Conservation (phyloP, 2,888 invertebrate species). For the Platycnemis pennipes region DNA sequence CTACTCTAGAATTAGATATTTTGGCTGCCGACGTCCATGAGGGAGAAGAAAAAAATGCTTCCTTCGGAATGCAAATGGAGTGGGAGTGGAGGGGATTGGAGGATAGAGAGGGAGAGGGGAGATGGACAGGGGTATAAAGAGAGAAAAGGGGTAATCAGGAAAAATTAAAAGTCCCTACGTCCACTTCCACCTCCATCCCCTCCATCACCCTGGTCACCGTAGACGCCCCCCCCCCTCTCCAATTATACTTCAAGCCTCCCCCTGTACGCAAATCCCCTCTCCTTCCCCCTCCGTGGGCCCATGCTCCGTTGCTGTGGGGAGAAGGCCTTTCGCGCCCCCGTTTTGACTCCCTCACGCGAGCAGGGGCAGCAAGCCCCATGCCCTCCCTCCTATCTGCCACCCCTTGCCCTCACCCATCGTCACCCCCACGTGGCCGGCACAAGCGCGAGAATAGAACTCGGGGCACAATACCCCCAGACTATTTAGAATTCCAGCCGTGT, state of each 20-base stretch:
- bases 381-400: neutral
- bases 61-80: neutral
- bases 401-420: neutral
- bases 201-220: neutral
- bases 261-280: no score
- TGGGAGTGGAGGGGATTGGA: neutral
- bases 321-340: neutral
- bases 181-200: neutral
- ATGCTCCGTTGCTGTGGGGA: no score
- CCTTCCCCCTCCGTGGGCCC: no score
- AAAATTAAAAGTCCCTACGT: constrained; percentile 13
- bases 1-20: no score
- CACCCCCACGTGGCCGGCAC: constrained; percentile 29
- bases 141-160: neutral
- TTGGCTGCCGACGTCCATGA: no score
- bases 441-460: constrained; percentile 33
- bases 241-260: neutral
- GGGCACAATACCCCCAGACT: constrained; percentile 56
- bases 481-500: constrained; percentile 49
- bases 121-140: neutral
- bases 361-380: no score
- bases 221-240: neutral
- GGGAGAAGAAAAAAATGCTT: neutral
- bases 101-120: neutral
- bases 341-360: neutral